Evolutionary conservation across 1,140 invertebrate genomes (phyloP).

Genomic region (Conus ventricosus): DNA sequence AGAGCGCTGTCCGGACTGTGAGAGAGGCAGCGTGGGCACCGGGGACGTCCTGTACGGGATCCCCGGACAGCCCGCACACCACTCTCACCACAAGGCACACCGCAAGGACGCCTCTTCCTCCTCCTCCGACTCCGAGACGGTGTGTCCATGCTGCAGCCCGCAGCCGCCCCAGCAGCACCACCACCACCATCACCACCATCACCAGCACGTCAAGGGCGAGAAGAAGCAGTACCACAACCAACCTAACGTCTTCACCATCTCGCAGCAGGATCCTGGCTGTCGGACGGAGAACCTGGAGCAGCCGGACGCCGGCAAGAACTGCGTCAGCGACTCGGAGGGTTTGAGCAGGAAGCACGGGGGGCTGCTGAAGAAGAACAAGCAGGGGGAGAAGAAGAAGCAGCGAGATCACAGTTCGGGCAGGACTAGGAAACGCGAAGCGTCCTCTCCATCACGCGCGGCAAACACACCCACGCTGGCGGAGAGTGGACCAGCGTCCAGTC

Average conservation of each 20-base stretch:
- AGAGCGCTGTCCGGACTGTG: background rate
- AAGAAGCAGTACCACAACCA: conserved; percentile 10
- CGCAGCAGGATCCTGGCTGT: background rate
- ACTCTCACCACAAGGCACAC: background rate
- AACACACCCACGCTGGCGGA: background rate
- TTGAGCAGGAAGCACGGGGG: background rate
- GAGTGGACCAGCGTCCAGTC: background rate
- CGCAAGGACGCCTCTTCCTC: background rate
- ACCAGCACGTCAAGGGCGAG: background rate
- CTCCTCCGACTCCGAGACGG: background rate
- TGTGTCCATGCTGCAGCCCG: background rate
- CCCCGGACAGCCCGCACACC: background rate
- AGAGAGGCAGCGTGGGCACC: background rate
- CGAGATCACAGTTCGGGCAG: background rate
- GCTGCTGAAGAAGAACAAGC: background rate
- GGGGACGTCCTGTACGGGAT: conserved; percentile 14
- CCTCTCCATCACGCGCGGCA: background rate
- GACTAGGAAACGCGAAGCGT: background rate
- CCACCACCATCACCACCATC: background rate
- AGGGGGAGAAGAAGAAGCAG: background rate
- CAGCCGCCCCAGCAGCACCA: background rate
- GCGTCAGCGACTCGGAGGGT: conserved; percentile 5
- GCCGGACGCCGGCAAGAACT: background rate
- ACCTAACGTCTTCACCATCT: conserved; percentile 7
- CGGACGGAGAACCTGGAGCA: background rate